Evolutionary conservation across 2,888 invertebrate genomes (phyloP), one percentile per base, ranked within the genome.

Genomic region (Cantharis lateralis): DNA sequence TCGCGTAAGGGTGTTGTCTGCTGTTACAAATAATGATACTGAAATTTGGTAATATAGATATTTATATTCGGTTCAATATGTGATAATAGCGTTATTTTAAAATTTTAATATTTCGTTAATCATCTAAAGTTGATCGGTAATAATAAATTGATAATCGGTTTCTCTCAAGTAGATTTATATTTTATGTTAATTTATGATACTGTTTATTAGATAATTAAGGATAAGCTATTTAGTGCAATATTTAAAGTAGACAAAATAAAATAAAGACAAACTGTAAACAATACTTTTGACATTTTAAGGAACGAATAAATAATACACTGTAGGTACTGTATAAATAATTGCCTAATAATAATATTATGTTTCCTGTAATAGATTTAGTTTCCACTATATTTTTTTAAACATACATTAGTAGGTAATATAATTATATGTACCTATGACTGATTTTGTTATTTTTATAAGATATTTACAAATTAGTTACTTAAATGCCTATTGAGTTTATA

Each of bases 31-130:
- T 48, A 48, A 91, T 13, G 92, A 93, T 81, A 94, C 94, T 74
- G 95, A 95, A 89, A 95, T 95, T 86, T 95, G 95, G 95, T 95
- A 90, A 89, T 84, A 77, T 68, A 48, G n/a, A n/a, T 76, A 68
- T 68, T 18, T 28, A 28, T n/a, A 15, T 63, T 71, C 74, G 69
- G 72, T 62, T 74, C 73, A 20, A 20, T 64, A 26, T 70, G 72
- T 48, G 71, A 61, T 71, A 64, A 70, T 72, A 69, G 69, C 32
- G 32, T 32, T 48, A 70, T 32, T 48, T 48, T 32, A 11, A 26
- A 48, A 18, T 16, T 70, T 16, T 16, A 24, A 16, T 69, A 24
- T 18, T 69, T 11, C 68, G 48, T 48, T 63, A 62, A 15, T 64
- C 20, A 64, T 62, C 63, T 15, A 28, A 20, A 68, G 66, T 74